These are phyloP conservation scores for Hyles lineata DNA, from an alignment of 2,888 invertebrate species.

Conservation along the genomic window DNA sequence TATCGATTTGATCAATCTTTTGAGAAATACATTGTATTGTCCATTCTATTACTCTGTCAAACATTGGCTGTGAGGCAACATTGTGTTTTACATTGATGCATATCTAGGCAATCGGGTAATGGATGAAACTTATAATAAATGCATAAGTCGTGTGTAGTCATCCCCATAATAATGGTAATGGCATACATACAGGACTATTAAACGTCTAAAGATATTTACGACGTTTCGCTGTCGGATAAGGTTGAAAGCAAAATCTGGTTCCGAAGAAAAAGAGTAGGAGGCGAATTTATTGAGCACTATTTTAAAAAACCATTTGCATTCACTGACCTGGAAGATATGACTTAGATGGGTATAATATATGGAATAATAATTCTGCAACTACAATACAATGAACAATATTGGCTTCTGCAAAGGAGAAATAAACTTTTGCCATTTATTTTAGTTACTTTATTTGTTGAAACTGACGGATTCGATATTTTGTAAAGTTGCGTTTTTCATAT, in stretches of 20 bases:
- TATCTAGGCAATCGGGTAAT: neutral
- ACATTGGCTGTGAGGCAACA: neutral
- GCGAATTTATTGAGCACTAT: conserved; percentile 12
- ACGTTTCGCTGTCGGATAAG: neutral
- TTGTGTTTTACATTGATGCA: neutral
- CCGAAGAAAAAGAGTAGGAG: conserved; percentile 3
- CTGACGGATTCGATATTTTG: no score
- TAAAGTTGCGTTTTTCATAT: no score
- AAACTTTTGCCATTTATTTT: no score
- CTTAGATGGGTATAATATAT: conserved; percentile 13
- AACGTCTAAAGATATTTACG: conserved; percentile 15
- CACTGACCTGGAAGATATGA: conserved; percentile 1
- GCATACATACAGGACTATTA: neutral
- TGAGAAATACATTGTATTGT: no score
- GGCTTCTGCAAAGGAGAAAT: neutral
- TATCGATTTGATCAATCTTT: no score
- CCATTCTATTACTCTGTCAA: neutral
- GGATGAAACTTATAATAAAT: neutral
- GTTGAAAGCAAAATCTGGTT: conserved; percentile 25
- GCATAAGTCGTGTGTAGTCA: neutral
- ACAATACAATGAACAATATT: neutral
- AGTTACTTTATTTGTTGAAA: no score
- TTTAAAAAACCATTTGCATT: conserved; percentile 1
- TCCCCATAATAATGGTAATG: neutral
- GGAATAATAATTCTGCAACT: neutral